Evolutionary conservation across 2,888 invertebrate genomes (phyloP), one percentile per base, ranked within the genome.

Genomic region (Venusia cambrica): DNA sequence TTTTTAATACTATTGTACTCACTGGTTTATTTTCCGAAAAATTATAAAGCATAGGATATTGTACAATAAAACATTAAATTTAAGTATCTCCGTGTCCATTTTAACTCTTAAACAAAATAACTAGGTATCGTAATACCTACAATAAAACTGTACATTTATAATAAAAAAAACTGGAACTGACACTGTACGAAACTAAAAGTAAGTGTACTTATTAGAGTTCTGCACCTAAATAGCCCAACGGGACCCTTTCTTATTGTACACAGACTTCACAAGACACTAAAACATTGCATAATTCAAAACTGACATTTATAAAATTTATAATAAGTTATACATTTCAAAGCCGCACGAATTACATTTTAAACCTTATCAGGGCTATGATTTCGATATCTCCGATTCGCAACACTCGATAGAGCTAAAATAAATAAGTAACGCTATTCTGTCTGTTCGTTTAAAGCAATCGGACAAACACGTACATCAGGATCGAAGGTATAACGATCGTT

Each of bases 381-480:
- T 38, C 38, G 26, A 21, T 25, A 20, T 26, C 25, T 38, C 33
- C 20, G 29, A 30, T 33, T 34, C 38, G 32, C 28, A 68, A 67
- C 64, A 67, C 62, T 65, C 66, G 56, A 49, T 51, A 54, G 18
- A 34, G 26, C 62, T 73, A 75, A 57, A 76, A 84, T 81, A 80
- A 83, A 78, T 80, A 76, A 62, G 62, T 64, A 58, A 62, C 26
- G 39, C 62, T 75, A 76, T 19, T 18, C 9, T 15, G 40, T 51
- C 25, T 17, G 40, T 56, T 4, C 32, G 44, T 69, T 72, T 79
- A 83, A 41, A 78, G 53, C 73, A 71, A 75, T 72, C 85, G 84
- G 6, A 84, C 73, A 32, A 85, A 71, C 2, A 85, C 62, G 42
- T 81, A 85, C 68, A 83, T 83, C 29, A 81, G 48, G 5, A 69